phyloP scores from a whole-genome alignment of 2,797 vertebrate genomes.

The Parotocinclus haroldoi region DNA sequence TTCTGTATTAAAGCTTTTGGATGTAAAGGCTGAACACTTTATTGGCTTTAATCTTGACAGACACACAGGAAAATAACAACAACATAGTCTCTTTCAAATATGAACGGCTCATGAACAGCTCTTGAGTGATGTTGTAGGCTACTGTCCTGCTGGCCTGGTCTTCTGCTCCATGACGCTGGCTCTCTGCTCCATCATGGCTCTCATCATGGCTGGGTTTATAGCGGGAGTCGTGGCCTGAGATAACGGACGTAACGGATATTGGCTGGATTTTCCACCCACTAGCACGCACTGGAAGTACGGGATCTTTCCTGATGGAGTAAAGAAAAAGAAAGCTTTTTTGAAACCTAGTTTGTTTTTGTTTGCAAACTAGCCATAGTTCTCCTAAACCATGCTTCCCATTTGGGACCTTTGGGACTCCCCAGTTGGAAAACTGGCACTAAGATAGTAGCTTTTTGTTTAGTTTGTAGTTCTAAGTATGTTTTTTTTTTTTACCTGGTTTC shows the following conservation, averaged over 20 bases:
- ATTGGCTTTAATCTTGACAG: too few species aligned
- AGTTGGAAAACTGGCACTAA: too few species aligned
- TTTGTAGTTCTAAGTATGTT: neutral
- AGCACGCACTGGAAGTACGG: slow-evolving; percentile 92
- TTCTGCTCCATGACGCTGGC: slow-evolving; percentile 72
- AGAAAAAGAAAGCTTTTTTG: neutral
- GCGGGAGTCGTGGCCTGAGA: slow-evolving; percentile 65
- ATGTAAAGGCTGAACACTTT: too few species aligned
- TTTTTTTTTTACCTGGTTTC: slow-evolving; percentile 60
- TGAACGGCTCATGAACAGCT: too few species aligned
- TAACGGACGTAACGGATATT: slow-evolving; percentile 77
- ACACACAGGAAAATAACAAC: too few species aligned
- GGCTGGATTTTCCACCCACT: slow-evolving; percentile 81
- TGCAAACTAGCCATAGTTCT: too few species aligned
- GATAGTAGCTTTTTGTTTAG: neutral
- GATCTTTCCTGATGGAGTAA: slow-evolving; percentile 74
- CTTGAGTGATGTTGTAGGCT: slow-evolving; percentile 39
- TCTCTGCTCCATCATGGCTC: slow-evolving; percentile 59
- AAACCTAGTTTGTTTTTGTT: too few species aligned
- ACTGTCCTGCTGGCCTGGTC: slow-evolving; percentile 72
- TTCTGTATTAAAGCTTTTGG: too few species aligned
- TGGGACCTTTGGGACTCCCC: too few species aligned
- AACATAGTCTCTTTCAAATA: too few species aligned
- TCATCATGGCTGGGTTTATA: slow-evolving; percentile 64
- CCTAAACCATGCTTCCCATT: too few species aligned